Conservation (phyloP, 2,113 vertebrate genomes). For the Alces alces region DNA sequence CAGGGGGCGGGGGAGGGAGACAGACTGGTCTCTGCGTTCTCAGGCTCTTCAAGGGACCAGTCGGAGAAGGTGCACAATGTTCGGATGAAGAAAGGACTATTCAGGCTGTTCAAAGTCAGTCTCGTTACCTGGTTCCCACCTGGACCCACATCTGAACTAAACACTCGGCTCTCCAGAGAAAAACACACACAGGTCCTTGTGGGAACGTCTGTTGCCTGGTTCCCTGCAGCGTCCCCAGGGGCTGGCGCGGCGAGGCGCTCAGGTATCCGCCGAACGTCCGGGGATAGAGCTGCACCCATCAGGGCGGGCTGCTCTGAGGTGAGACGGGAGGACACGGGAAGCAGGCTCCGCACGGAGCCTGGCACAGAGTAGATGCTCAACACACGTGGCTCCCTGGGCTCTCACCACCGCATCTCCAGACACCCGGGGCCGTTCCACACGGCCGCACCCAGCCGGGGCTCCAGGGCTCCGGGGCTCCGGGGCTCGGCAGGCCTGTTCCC, state of each 20-base stretch:
- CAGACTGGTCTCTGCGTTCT: accelerated
- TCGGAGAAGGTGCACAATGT: accelerated
- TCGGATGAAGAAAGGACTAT: not conserved
- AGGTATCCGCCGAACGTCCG: accelerated
- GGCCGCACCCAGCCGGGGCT: accelerated
- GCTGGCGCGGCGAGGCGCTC: not conserved
- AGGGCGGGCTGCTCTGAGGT: accelerated
- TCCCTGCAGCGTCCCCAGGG: not conserved
- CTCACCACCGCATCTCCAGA: not conserved
- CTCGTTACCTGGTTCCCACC: not conserved
- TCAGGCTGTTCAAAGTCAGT: not conserved
- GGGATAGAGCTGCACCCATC: accelerated
- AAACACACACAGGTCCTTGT: not conserved
- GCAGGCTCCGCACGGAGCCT: accelerated
- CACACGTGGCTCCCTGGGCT: accelerated
- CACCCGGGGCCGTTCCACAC: accelerated
- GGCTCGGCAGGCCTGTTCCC: not conserved
- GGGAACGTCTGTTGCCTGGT: accelerated
- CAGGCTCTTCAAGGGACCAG: not conserved
- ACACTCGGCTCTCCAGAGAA: not conserved
- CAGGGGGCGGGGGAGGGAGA: not conserved
- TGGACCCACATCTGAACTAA: not conserved
- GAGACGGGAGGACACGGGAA: not conserved
- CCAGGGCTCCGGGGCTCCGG: accelerated
- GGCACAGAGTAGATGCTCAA: not conserved